These are phyloP conservation scores for Asbolus verrucosus DNA, from an alignment of 1,140 invertebrate genomes.

Conservation along the genomic window DNA sequence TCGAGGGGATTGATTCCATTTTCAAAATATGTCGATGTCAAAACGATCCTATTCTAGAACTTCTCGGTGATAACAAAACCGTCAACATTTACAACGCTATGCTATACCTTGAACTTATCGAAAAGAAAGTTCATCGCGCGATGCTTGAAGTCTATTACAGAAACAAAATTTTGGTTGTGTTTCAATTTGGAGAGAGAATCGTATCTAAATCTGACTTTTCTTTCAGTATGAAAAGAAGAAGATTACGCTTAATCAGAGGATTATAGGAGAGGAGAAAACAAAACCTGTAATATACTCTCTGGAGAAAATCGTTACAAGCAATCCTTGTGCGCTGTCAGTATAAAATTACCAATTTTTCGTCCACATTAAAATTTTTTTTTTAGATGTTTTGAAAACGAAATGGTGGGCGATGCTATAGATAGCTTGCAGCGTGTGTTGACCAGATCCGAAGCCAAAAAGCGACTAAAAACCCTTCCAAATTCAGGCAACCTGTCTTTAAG, in stretches of 20 bases:
- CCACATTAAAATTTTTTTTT: not conserved
- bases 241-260: not conserved
- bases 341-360: not conserved
- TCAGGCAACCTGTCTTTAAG: slow-evolving; percentile 63
- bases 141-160: slow-evolving; percentile 67
- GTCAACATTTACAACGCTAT: slow-evolving; percentile 78
- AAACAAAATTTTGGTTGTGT: slow-evolving; percentile 38
- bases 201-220: not conserved
- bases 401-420: slow-evolving; percentile 67
- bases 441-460: slow-evolving; percentile 63
- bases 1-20: slow-evolving; percentile 70
- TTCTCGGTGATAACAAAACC: slow-evolving; percentile 69
- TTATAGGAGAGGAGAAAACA: not conserved
- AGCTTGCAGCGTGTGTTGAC: slow-evolving; percentile 65
- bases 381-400: slow-evolving; percentile 69
- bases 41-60: slow-evolving; percentile 75
- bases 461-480: too few relatives aligned
- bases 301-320: slow-evolving; percentile 53
- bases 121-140: slow-evolving; percentile 67
- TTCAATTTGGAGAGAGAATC: too few relatives aligned
- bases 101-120: slow-evolving; percentile 78
- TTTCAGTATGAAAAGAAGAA: slow-evolving; percentile 4
- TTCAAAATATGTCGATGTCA: slow-evolving; percentile 74
- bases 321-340: slow-evolving; percentile 58
- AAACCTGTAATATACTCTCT: slow-evolving; percentile 28